A percentile compares a stretch with the other conserved stretches of the same genome.
Evolutionary conservation across 1,140 invertebrate species (phyloP).

Genomic region (Teleogryllus occipitalis): DNA sequence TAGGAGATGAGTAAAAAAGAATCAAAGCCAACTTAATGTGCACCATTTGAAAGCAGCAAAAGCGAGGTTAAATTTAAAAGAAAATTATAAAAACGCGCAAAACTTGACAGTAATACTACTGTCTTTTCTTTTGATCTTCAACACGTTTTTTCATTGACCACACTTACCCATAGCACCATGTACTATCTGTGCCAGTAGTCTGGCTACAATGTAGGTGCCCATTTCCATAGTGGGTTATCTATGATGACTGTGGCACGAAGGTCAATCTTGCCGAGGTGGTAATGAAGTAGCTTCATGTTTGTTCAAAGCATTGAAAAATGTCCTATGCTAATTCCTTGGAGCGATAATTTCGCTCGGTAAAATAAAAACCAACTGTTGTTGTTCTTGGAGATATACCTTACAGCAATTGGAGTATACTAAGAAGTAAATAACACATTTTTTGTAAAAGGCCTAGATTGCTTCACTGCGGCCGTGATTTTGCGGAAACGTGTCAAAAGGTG

Average conservation of each 20-base stretch:
- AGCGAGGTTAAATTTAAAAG: background rate
- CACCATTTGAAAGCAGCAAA: background rate
- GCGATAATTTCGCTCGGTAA: background rate
- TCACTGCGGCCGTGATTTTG: background rate
- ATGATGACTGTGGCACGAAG: background rate
- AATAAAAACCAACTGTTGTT: background rate
- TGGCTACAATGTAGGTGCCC: background rate
- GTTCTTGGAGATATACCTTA: background rate
- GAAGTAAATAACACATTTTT: background rate
- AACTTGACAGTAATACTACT: background rate
- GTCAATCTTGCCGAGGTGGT: background rate
- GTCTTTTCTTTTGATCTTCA: background rate
- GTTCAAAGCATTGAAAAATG: background rate
- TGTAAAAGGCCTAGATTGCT: background rate
- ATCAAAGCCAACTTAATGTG: background rate
- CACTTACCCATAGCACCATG: background rate
- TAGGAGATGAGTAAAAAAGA: background rate
- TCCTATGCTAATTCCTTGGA: background rate
- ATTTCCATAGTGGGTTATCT: background rate
- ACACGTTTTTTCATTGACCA: background rate
- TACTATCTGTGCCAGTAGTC: background rate
- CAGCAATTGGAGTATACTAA: background rate
- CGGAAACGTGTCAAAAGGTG: background rate
- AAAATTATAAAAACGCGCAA: background rate
- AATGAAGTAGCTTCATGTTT: background rate